phyloP scores from a whole-genome alignment of 2,888 invertebrate genomes.

The Cecidostiba fungosa region DNA sequence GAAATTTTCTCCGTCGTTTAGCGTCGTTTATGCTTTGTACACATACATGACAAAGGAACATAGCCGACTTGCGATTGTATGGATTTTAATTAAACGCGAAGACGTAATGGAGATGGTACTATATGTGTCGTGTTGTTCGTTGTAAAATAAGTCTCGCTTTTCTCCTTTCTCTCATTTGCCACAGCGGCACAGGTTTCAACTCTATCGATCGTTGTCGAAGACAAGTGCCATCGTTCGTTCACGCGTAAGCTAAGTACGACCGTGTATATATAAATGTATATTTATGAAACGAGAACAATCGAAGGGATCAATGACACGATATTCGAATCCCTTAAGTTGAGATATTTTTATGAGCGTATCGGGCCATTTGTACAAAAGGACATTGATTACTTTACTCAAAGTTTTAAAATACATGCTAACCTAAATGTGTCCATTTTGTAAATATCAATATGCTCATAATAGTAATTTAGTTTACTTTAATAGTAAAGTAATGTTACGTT shows the following conservation, averaged over 20 bases:
- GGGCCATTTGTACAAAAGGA: slow-evolving; percentile 10
- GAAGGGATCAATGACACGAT: slow-evolving; percentile 42
- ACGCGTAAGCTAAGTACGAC: background rate
- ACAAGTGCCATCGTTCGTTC: slow-evolving; percentile 3
- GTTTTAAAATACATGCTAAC: background rate
- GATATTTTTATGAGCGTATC: background rate
- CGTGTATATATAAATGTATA: slow-evolving; percentile 6
- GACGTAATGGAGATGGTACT: background rate
- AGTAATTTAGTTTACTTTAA: no score
- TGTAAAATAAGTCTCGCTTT: slow-evolving; percentile 42
- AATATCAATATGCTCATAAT: background rate
- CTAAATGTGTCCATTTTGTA: slow-evolving; percentile 20
- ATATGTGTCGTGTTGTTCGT: slow-evolving; percentile 28
- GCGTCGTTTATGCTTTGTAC: background rate
- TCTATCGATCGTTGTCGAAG: slow-evolving; percentile 31
- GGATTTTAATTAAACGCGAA: background rate
- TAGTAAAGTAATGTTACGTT: background rate
- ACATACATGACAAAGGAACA: background rate
- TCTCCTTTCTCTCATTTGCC: background rate
- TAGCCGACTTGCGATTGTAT: slow-evolving; percentile 11
- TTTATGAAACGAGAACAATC: slow-evolving; percentile 47
- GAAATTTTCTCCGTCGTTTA: background rate
- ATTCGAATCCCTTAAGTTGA: background rate
- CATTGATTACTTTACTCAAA: background rate
- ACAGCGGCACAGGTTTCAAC: background rate